Evolutionary conservation across 2,888 invertebrate genomes (phyloP).

Genomic region (Omphaloscelis lunosa): DNA sequence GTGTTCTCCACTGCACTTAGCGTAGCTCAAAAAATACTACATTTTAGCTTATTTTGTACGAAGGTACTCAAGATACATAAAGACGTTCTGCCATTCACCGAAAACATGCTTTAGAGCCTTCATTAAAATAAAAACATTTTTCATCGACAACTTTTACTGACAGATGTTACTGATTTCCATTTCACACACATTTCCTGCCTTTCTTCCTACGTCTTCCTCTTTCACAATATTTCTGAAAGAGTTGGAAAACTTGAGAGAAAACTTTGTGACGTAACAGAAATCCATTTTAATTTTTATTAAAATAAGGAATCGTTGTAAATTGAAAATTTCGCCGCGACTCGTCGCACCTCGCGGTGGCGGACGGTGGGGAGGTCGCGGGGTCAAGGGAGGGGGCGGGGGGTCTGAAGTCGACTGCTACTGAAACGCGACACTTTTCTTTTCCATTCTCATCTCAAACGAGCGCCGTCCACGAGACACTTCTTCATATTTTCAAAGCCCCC

Average conservation of each 20-base stretch:
- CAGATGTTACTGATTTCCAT: neutral
- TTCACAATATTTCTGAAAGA: constrained; percentile 20
- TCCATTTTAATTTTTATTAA: constrained; percentile 45
- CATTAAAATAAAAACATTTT: constrained; percentile 16
- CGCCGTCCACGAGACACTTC: constrained; percentile 55
- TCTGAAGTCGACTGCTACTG: constrained; percentile 46
- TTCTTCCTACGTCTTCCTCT: neutral
- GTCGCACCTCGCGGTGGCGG: constrained; percentile 11
- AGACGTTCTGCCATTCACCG: constrained; percentile 19
- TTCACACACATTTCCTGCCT: constrained; percentile 1
- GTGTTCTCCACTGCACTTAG: constrained; percentile 51
- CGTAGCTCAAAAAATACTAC: constrained; percentile 45
- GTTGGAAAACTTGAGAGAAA: constrained; percentile 12
- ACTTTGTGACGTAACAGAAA: constrained; percentile 25
- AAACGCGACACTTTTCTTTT: constrained; percentile 69
- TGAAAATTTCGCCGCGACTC: constrained; percentile 33
- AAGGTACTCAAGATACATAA: constrained; percentile 34
- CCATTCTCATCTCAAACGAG: constrained; percentile 61
- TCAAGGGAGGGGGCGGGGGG: neutral
- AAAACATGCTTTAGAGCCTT: neutral
- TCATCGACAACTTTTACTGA: neutral
- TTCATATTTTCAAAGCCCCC: constrained; percentile 66
- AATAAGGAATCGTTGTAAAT: constrained; percentile 39
- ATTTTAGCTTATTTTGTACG: constrained; percentile 41
- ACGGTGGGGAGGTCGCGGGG: neutral